Percentiles rank a stretch among this genome's conserved stretches.
Conservation (phyloP, 2,113 vertebrate genomes). For the Pleuronectes platessa region DNA sequence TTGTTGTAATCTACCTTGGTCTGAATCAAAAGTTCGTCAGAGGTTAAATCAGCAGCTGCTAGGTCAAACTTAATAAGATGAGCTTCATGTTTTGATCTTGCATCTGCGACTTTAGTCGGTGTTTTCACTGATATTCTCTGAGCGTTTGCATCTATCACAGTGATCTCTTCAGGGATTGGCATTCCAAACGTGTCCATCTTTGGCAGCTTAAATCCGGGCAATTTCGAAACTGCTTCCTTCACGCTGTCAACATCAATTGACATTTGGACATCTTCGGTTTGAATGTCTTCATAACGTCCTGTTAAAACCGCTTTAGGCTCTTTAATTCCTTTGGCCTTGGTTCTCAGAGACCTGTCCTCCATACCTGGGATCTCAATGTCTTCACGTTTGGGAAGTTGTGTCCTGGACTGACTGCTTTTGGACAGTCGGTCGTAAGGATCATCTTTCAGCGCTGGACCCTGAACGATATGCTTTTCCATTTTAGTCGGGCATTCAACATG, state of each 20-base stretch:
- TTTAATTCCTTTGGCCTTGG: conserved; percentile 52
- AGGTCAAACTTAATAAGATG: conserved; percentile 38
- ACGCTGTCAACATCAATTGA: conserved; percentile 80
- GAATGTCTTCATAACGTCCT: conserved; percentile 40
- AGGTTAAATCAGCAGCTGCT: conserved; percentile 41
- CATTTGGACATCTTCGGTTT: conserved; percentile 63
- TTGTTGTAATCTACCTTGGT: conserved; percentile 46
- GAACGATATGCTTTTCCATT: background rate
- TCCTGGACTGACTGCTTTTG: conserved; percentile 44
- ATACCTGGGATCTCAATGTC: conserved; percentile 85
- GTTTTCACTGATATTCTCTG: conserved; percentile 79
- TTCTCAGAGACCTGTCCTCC: conserved; percentile 68
- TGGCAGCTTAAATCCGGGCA: conserved; percentile 81
- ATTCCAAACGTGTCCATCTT: conserved; percentile 76
- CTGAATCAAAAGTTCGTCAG: conserved; percentile 56
- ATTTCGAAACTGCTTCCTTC: conserved; percentile 81
- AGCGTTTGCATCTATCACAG: conserved; percentile 79
- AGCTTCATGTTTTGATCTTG: conserved; percentile 63
- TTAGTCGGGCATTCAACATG: conserved; percentile 35
- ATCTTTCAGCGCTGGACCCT: conserved; percentile 25
- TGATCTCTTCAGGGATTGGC: conserved; percentile 79
- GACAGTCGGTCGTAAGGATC: conserved; percentile 53
- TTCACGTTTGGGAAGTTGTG: conserved; percentile 80
- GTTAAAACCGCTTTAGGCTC: conserved; percentile 53
- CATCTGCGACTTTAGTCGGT: conserved; percentile 68